Conservation (phyloP, 2,797 vertebrate species). For the Hybognathus amarus region DNA sequence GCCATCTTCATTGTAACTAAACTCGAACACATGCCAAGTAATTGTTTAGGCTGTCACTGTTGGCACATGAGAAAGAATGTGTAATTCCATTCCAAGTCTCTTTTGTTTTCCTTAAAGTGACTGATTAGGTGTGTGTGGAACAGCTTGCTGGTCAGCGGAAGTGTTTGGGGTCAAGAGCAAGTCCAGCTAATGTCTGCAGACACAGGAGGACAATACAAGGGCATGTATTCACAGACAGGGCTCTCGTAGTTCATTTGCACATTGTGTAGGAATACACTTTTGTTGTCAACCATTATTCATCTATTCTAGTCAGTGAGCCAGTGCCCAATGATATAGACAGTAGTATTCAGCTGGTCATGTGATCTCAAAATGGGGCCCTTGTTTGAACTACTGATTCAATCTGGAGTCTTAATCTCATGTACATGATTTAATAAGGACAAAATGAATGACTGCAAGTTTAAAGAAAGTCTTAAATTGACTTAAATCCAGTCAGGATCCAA, state of each 20-base stretch:
- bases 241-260: conserved; percentile 26
- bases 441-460: neutral
- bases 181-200: conserved; percentile 1
- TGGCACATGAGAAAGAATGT: neutral
- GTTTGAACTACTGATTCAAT: neutral
- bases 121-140: conserved; percentile 25
- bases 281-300: neutral
- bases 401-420: neutral
- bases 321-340: neutral
- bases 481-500: neutral
- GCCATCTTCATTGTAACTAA: neutral
- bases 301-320: neutral
- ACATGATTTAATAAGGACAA: neutral
- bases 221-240: conserved; percentile 24
- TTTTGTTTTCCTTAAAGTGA: conserved; percentile 2
- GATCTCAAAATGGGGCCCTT: neutral
- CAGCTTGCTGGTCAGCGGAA: conserved; percentile 18
- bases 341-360: neutral
- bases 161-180: conserved; percentile 28
- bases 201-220: conserved; percentile 28
- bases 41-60: neutral
- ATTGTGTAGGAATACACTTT: neutral
- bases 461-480: neutral
- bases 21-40: neutral
- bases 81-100: neutral